These are phyloP conservation scores for Acanthurus leucopareius DNA, from an alignment of 2,797 vertebrate genomes.

Conservation along the genomic window DNA sequence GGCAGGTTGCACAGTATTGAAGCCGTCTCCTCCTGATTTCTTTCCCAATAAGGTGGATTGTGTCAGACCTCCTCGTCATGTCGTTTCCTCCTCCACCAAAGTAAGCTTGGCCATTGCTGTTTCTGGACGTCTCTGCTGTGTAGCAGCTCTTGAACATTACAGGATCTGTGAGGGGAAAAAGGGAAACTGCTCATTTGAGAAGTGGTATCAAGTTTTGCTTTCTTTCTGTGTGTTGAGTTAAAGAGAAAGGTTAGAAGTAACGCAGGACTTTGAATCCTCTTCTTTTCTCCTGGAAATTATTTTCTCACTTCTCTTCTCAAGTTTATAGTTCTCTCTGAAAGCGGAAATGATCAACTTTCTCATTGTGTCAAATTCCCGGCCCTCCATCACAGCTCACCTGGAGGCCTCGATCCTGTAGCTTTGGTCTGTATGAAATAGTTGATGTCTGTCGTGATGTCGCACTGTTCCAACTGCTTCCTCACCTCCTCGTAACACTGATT, in stretches of 20 bases:
- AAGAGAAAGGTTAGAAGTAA: constrained; percentile 10
- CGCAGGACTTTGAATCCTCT: not conserved
- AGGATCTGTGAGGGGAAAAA: constrained; percentile 78
- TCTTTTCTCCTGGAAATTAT: not conserved
- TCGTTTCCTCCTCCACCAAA: constrained; percentile 55
- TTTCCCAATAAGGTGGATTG: not conserved
- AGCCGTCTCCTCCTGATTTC: constrained; percentile 7
- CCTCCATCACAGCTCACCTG: constrained; percentile 82
- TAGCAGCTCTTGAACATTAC: constrained; percentile 90
- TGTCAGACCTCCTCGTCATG: constrained; percentile 85
- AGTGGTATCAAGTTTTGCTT: constrained; percentile 7
- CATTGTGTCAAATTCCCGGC: not conserved
- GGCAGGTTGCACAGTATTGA: not conserved
- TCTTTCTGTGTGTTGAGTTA: not conserved
- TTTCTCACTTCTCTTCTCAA: constrained; percentile 22
- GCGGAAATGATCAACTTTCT: not conserved
- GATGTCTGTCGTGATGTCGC: constrained; percentile 87
- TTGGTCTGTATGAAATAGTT: constrained; percentile 90
- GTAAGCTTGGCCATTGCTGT: constrained; percentile 69
- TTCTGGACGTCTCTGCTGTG: constrained; percentile 45
- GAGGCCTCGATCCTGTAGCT: constrained; percentile 87
- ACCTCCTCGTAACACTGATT: constrained; percentile 91
- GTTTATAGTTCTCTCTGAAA: not conserved
- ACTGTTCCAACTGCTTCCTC: constrained; percentile 89
- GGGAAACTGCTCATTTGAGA: constrained; percentile 30